Percentiles rank a stretch among this genome's conserved stretches.
phyloP scores from a whole-genome alignment of 2,797 vertebrate genomes.

The Lagorchestes hirsutus region DNA sequence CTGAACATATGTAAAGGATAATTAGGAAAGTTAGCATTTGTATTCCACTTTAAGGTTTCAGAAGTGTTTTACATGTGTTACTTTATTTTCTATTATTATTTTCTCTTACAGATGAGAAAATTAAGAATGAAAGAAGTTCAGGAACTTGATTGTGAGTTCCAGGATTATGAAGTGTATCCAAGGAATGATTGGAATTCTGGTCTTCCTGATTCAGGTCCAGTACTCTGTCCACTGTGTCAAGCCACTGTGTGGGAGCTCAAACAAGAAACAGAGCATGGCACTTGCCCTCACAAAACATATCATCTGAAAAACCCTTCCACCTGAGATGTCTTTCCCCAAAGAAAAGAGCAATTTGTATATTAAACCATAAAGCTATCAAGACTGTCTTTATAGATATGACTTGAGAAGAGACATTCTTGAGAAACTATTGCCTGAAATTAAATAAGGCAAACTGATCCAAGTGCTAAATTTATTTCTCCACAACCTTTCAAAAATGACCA shows the following conservation, averaged over 20 bases:
- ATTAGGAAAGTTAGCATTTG: not conserved
- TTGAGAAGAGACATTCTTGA: not conserved
- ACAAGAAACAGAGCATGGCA: not conserved
- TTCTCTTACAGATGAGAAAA: not conserved
- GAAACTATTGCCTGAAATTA: constrained; percentile 7
- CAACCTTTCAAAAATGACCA: constrained; percentile 12
- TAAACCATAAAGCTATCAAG: not conserved
- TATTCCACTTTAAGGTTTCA: not conserved
- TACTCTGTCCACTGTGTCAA: not conserved
- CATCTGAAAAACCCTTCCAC: not conserved
- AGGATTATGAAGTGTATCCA: not conserved
- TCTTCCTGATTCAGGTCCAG: not conserved
- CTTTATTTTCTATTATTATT: not conserved
- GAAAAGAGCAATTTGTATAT: not conserved
- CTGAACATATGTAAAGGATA: too few species aligned
- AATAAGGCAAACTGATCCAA: constrained; percentile 35
- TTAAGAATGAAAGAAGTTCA: not conserved
- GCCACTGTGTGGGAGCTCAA: not conserved
- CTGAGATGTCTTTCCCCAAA: not conserved
- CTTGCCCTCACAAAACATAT: not conserved
- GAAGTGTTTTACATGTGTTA: not conserved
- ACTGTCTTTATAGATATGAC: constrained; percentile 27
- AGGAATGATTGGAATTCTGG: not conserved
- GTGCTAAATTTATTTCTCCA: not conserved
- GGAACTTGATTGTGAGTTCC: not conserved